A percentile compares a stretch with the other conserved stretches of the same genome.
phyloP scores from a whole-genome alignment of 2,888 invertebrate genomes.

The Geotrupes spiniger region DNA sequence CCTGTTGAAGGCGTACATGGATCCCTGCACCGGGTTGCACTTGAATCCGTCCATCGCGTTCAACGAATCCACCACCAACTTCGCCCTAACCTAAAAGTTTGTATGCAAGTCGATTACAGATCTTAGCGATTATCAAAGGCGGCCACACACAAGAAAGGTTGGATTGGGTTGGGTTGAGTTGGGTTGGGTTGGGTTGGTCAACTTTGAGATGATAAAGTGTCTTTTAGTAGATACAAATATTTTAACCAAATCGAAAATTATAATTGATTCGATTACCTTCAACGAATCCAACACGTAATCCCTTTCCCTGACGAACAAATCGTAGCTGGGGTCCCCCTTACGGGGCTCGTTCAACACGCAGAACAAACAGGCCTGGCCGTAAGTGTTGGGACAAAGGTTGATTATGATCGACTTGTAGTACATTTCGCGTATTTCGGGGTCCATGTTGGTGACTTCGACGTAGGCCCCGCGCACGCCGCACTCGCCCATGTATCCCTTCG shows the following conservation, averaged over 20 bases:
- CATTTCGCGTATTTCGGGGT: constrained; percentile 62
- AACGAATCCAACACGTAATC: no score
- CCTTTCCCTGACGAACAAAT: constrained; percentile 62
- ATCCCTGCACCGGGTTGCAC: constrained; percentile 78
- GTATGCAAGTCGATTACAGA: no score
- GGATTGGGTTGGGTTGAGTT: no score
- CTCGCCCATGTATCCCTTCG: constrained; percentile 65
- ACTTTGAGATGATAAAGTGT: no score
- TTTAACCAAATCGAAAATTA: no score
- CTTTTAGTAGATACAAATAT: no score
- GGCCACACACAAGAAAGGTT: no score
- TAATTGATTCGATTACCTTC: no score
- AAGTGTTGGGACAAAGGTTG: constrained; percentile 67
- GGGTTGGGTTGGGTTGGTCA: no score
- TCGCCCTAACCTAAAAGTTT: constrained; percentile 59
- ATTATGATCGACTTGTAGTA: constrained; percentile 67
- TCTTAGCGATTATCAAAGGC: no score
- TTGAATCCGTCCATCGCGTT: constrained; percentile 80
- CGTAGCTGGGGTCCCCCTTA: constrained; percentile 68
- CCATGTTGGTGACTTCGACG: constrained; percentile 65
- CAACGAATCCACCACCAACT: constrained; percentile 76
- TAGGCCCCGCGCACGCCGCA: constrained; percentile 72
- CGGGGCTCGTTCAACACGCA: constrained; percentile 70
- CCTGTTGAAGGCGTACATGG: constrained; percentile 95
- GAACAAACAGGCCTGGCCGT: constrained; percentile 70